Base-by-base conservation (phyloP, 1,140 invertebrate species). In the Lutraria rhynchaena region DNA sequence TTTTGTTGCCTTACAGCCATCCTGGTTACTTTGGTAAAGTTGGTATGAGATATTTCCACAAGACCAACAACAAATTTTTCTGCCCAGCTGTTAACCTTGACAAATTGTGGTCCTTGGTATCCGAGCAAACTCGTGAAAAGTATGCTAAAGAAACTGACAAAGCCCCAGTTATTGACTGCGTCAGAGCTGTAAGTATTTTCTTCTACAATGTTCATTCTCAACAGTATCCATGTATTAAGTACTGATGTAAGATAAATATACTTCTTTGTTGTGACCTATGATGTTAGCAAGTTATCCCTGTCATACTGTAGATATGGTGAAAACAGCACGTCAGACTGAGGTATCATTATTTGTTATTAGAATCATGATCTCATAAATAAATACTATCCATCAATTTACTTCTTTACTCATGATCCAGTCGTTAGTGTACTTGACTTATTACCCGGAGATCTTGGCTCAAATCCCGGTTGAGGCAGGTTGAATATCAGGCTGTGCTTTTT, bases 21-120 rank as follows among this genome's bases (percentile, higher is more conserved):
- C 99, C 99, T 89, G 99, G 99, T 92, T 99, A 99, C 93, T 99
- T 99, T 93, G 99, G 99, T 93, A 99, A 99, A 95, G 97, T 99
- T 88, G 99, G 99, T 94, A 99, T 99, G 99, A 96, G 99, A 88
- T 98, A 99, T 92, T 99, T 96, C 93, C 99, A 99, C 92, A 93
- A 98, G 83, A 95, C 96, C 70, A 95, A 95, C 85, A 99, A 99
- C 91, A 95, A 96, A 84, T 96, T 96, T 89, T 99, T 95, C 95
- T 97, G 96, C 86, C 98, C 99, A 24, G 94, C 96, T 29, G 94
- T 99, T 60, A 99, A 99, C 92, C 91, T 99, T 78, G 98, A 99
- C 90, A 98, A 97, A 93, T 91, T 99, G 29, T 99, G 99, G 99
- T 97, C 98, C 19, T 93, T 99, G 15, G 97, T 99, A 29, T 96